These are phyloP conservation scores for Macquaria ambigua DNA, from an alignment of 2,113 vertebrate species.

Conservation along the genomic window DNA sequence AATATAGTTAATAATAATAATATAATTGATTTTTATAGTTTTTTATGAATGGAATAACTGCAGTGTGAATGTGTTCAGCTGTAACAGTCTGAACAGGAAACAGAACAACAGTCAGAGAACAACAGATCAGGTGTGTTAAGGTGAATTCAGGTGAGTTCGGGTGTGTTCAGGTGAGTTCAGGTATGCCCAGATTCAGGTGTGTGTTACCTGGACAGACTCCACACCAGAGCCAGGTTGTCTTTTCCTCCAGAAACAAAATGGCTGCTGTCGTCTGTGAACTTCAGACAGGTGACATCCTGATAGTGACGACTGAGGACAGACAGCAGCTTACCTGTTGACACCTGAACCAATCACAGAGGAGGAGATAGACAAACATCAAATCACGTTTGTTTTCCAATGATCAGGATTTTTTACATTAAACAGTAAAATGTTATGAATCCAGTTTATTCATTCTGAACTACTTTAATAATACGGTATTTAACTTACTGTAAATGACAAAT, in stretches of 20 bases:
- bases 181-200: no score
- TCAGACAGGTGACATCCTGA: slow-evolving; percentile 93
- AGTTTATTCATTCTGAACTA: neutral
- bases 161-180: neutral
- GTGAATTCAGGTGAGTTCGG: neutral
- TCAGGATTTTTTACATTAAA: no score
- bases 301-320: slow-evolving; percentile 93
- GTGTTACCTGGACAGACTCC: slow-evolving; percentile 92
- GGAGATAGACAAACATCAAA: no score
- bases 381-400: no score
- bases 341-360: slow-evolving; percentile 79
- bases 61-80: no score
- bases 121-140: neutral
- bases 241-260: slow-evolving; percentile 95
- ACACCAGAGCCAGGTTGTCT: slow-evolving; percentile 93
- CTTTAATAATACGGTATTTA: no score
- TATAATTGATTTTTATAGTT: no score
- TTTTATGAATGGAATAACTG: no score
- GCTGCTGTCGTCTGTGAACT: slow-evolving; percentile 94
- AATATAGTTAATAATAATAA: no score
- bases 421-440: neutral
- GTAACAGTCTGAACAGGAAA: no score
- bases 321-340: slow-evolving; percentile 92
- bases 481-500: no score
- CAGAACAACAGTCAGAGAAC: no score